These are phyloP conservation scores for Scotopteryx bipunctaria DNA, from an alignment of 2,888 invertebrate genomes.

Conservation along the genomic window DNA sequence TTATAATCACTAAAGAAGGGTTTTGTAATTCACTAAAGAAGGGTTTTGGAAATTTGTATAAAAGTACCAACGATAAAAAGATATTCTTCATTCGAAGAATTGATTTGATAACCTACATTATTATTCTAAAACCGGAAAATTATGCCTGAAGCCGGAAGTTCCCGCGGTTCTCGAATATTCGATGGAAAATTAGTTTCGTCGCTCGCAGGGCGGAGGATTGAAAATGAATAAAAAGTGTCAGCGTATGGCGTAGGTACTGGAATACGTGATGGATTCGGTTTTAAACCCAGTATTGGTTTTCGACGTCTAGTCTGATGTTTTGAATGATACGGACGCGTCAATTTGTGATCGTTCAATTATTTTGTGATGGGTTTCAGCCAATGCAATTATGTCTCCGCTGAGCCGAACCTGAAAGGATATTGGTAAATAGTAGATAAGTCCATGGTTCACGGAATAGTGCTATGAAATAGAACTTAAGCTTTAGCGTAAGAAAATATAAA, in stretches of 20 bases:
- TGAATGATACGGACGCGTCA: slow-evolving; percentile 14
- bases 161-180: slow-evolving; percentile 25
- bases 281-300: slow-evolving; percentile 25
- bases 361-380: not conserved
- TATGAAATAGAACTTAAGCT: not conserved
- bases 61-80: no score
- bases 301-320: slow-evolving; percentile 12
- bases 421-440: not conserved
- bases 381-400: not conserved
- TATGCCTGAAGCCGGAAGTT: not conserved
- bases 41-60: no score
- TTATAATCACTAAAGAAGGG: no score
- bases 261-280: slow-evolving; percentile 27
- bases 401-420: not conserved
- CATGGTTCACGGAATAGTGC: not conserved
- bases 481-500: slow-evolving; percentile 2
- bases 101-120: no score
- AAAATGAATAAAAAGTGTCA: slow-evolving; percentile 30
- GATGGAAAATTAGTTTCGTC: slow-evolving; percentile 36
- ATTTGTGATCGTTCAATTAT: slow-evolving; percentile 6
- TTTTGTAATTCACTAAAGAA: no score
- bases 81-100: no score
- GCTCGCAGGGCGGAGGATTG: slow-evolving; percentile 19
- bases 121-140: not conserved
- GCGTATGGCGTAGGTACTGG: slow-evolving; percentile 25